Evolutionary conservation across 2,888 invertebrate genomes (phyloP).

Genomic region (Sarcophaga carnaria): DNA sequence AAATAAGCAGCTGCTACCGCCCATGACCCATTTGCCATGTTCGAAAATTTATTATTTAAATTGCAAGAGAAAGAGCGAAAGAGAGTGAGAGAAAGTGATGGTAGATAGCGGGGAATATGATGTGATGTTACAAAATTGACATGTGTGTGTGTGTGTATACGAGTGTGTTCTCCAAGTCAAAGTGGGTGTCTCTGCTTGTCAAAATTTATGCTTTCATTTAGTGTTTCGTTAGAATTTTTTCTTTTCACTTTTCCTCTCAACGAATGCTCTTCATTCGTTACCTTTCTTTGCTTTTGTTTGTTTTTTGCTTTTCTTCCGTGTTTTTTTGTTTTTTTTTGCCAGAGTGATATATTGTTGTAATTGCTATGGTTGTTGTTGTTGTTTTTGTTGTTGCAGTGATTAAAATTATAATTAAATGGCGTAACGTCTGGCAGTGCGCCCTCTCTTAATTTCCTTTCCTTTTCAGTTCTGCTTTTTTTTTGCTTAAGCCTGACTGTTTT

Average conservation of each 20-base stretch:
- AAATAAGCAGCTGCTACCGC: background rate
- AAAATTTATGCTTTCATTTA: background rate
- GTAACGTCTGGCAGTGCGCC: constrained; percentile 50
- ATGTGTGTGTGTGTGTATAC: background rate
- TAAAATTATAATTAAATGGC: constrained; percentile 60
- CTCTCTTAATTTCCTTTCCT: background rate
- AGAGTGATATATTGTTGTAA: background rate
- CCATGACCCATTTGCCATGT: constrained; percentile 1
- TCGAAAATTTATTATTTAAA: constrained; percentile 44
- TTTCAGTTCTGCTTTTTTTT: background rate
- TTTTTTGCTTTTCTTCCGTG: background rate
- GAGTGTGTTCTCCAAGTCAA: constrained; percentile 19
- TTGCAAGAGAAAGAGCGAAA: background rate
- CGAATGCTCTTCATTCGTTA: background rate
- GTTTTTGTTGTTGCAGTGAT: constrained; percentile 47
- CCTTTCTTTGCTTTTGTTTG: background rate
- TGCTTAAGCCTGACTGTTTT: background rate
- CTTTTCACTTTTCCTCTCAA: background rate
- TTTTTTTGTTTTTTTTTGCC: background rate
- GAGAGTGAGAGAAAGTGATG: background rate
- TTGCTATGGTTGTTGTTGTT: constrained; percentile 8
- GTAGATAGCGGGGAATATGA: too few species aligned
- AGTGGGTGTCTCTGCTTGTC: constrained; percentile 34
- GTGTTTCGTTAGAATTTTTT: background rate
- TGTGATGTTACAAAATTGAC: background rate